Evolutionary conservation across 2,113 vertebrate genomes (phyloP), one percentile per base, ranked within the genome.

Genomic region (Rhinoderma darwinii): DNA sequence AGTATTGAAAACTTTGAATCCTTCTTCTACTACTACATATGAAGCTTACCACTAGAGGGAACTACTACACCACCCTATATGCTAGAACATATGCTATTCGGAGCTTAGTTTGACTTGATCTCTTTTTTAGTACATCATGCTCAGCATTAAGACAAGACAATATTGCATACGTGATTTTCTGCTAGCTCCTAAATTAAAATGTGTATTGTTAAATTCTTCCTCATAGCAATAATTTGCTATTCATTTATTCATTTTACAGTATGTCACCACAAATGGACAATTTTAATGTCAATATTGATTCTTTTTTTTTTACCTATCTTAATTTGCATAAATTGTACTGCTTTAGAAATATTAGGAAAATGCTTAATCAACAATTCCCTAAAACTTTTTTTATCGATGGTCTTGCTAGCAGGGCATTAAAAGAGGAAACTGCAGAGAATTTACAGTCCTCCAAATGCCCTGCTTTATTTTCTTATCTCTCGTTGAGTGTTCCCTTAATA

Each of bases 1-100:
- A 27, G 41, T 18, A 6, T 4, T 32, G 44, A 18, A 25, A 47
- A 20, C 43, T 43, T 11, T 18, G 4, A 50, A 8, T 2, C 43
- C 22, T 47, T 41, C 56, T 59, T 3, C 44, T 32, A 15, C 27
- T 59, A 61, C n/a, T 43, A 61, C 41, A 43, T 8, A 32, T 41
- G 56, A 18, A 30, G 50, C 35, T 10, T 44, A 82, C 75, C 86
- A 87, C 86, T 87, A 87, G 86, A 82, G 86, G 86, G 86, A 47
- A 43, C 66, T 73, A 27, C 39, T 32, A 47, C 66, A 82, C 56
- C 68, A 82, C 68, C 41, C 79, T 82, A 43, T 30, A 66, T 11
- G 14, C 4, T 44, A 11, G 18, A 22, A 17, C 0, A 79, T 37
- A 59, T 59, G 76, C 10, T 4, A 39, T 73, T 73, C 35, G 12